Evolutionary conservation across 1,140 invertebrate genomes (phyloP).

Genomic region (Ooceraea biroi): DNA sequence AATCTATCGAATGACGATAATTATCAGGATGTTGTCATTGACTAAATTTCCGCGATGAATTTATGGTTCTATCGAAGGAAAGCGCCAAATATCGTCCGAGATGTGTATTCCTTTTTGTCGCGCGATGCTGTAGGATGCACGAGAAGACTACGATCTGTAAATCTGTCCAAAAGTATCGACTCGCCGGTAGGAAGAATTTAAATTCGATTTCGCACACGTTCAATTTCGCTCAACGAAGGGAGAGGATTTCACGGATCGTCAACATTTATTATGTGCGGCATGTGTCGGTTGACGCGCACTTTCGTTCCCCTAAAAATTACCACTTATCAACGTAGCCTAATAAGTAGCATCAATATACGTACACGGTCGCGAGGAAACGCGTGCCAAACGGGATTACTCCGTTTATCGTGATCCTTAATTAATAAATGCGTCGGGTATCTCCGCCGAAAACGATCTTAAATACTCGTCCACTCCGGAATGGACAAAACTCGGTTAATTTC

Average conservation of each 20-base stretch:
- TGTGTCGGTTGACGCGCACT: not conserved
- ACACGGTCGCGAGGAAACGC: conserved; percentile 2
- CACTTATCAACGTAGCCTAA: conserved; percentile 7
- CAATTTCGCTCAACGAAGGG: conserved; percentile 13
- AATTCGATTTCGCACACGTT: not conserved
- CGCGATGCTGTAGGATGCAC: not conserved
- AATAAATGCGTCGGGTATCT: not conserved
- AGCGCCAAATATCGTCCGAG: not conserved
- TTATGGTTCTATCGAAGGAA: not conserved
- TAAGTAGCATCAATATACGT: not conserved
- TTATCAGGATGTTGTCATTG: not conserved
- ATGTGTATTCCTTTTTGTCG: too few relatives aligned
- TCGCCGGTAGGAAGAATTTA: not conserved
- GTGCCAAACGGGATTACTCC: not conserved
- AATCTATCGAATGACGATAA: not conserved
- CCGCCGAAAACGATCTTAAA: not conserved
- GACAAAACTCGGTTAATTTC: conserved; percentile 23
- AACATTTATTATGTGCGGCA: not conserved
- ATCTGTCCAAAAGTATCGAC: not conserved
- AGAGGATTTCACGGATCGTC: not conserved
- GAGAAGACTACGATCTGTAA: not conserved
- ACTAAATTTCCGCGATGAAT: not conserved
- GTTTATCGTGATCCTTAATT: conserved; percentile 13
- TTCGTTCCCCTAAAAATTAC: conserved; percentile 30
- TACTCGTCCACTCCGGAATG: conserved; percentile 38